These are phyloP conservation scores for Smutsia temminckii DNA, from an alignment of 2,797 vertebrate genomes.

Conservation along the genomic window DNA sequence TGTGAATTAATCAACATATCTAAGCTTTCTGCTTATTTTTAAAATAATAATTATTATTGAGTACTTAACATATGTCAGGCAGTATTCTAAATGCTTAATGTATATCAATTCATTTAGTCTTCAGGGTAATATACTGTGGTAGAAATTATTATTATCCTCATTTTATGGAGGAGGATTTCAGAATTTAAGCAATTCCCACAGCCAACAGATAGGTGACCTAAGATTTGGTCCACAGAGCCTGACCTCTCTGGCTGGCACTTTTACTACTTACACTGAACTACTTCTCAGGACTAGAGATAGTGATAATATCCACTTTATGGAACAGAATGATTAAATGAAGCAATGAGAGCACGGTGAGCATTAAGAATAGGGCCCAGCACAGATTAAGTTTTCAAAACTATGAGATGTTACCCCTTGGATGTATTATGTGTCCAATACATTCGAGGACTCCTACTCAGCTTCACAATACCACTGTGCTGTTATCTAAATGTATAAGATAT, in stretches of 20 bases:
- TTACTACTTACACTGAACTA: background rate
- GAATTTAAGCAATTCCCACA: background rate
- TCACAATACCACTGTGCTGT: background rate
- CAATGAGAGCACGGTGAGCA: background rate
- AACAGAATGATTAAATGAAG: background rate
- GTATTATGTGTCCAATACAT: background rate
- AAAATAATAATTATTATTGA: background rate
- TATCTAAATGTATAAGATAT: background rate
- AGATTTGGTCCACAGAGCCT: background rate
- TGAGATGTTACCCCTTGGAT: background rate
- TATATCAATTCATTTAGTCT: background rate
- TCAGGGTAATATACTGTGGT: background rate
- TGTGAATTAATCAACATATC: background rate
- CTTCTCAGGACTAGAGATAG: background rate
- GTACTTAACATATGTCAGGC: background rate
- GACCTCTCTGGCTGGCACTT: background rate
- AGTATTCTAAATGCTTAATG: background rate
- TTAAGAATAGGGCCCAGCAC: background rate
- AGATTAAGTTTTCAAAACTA: conserved; percentile 10
- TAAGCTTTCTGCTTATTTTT: background rate
- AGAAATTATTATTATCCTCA: background rate
- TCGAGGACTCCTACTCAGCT: background rate
- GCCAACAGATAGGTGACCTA: background rate
- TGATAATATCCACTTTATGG: background rate
- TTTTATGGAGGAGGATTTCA: background rate